Evolutionary conservation across 2,888 invertebrate species (phyloP).

Genomic region (Athetis lepigone): DNA sequence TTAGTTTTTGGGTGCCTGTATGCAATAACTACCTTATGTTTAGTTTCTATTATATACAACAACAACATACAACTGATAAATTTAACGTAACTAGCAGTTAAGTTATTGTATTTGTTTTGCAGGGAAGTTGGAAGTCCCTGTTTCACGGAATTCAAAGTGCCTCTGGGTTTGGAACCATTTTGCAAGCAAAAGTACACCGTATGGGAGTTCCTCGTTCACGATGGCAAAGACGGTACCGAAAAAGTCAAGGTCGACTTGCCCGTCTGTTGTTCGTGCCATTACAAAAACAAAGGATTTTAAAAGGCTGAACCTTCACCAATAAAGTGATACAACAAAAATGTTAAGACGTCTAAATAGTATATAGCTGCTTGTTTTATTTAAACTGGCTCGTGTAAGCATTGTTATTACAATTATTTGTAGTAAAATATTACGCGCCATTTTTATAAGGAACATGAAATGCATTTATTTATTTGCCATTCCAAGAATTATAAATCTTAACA

Average conservation of each 20-base stretch:
- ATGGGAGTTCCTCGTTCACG: conserved; percentile 80
- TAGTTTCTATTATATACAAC: no score
- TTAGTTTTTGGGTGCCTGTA: no score
- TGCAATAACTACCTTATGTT: no score
- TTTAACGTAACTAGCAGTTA: neutral
- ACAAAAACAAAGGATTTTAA: conserved; percentile 61
- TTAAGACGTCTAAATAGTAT: neutral
- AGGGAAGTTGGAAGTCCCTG: conserved; percentile 72
- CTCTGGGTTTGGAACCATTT: conserved; percentile 69
- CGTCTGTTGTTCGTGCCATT: conserved; percentile 83
- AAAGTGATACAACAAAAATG: neutral
- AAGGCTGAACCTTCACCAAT: conserved; percentile 4
- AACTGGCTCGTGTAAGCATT: neutral
- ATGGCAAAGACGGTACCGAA: conserved; percentile 73
- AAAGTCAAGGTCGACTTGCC: conserved; percentile 76
- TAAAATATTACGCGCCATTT: neutral
- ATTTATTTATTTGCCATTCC: neutral
- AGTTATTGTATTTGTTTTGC: conserved; percentile 24
- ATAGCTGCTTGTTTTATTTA: neutral
- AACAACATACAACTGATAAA: no score
- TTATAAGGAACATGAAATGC: neutral
- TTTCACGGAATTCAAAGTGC: conserved; percentile 71
- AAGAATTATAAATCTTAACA: neutral
- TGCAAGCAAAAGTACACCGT: conserved; percentile 80
- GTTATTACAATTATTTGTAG: neutral